These are phyloP conservation scores for Terrapene triunguis DNA, from an alignment of 2,113 vertebrate genomes.

Conservation along the genomic window DNA sequence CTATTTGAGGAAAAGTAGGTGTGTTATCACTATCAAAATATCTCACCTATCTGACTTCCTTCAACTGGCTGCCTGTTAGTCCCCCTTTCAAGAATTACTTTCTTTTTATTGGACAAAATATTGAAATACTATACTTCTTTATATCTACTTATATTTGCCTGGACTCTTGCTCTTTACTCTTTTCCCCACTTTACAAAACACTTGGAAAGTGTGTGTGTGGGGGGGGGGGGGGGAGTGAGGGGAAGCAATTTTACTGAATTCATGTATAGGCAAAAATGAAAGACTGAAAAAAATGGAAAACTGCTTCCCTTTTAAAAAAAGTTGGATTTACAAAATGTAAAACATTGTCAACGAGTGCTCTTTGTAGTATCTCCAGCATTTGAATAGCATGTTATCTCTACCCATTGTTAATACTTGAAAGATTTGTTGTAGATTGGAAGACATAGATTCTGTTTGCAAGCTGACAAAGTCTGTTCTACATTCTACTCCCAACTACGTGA, in stretches of 20 bases:
- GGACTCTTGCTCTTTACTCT: background rate
- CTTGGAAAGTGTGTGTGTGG: background rate
- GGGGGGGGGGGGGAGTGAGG: too few species aligned
- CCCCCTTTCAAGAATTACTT: background rate
- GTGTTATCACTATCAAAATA: background rate
- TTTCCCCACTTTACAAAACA: background rate
- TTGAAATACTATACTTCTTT: background rate
- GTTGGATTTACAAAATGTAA: conserved; percentile 7
- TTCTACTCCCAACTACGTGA: conserved; percentile 64
- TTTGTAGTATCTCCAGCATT: conserved; percentile 15
- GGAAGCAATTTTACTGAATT: background rate
- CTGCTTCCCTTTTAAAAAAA: background rate
- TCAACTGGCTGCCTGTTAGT: background rate
- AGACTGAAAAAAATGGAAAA: background rate
- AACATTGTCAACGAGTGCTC: background rate
- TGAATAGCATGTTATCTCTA: conserved; percentile 45
- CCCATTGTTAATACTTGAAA: conserved; percentile 51
- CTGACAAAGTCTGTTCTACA: conserved; percentile 64
- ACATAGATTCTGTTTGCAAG: conserved; percentile 34
- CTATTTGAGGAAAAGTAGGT: background rate
- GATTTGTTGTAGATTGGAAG: conserved; percentile 28
- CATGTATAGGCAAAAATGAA: conserved; percentile 3
- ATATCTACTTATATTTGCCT: background rate
- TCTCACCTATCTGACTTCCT: background rate
- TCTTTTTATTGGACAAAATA: background rate